phyloP scores from a whole-genome alignment of 2,888 invertebrate species.

The Temnothorax unifasciatus region DNA sequence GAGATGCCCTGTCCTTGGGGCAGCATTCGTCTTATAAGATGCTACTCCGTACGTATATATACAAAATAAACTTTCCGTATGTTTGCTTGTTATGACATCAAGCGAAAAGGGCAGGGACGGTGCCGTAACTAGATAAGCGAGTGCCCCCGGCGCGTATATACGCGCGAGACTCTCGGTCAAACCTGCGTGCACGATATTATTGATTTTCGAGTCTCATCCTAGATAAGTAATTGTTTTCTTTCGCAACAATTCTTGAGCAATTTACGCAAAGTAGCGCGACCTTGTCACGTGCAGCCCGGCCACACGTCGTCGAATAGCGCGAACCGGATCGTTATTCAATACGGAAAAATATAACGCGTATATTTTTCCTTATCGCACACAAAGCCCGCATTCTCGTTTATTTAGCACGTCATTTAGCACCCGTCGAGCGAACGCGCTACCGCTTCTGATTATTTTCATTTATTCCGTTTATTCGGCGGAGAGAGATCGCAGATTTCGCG shows the following conservation, averaged over 20 bases:
- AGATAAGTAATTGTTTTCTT: slow-evolving; percentile 2
- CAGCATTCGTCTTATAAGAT: background rate
- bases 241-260: background rate
- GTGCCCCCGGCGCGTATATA: background rate
- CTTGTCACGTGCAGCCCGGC: background rate
- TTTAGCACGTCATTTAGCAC: slow-evolving; percentile 20
- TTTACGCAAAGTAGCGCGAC: background rate
- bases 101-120: slow-evolving; percentile 12
- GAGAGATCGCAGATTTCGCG: background rate
- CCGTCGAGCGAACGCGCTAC: no score
- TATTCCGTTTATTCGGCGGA: background rate
- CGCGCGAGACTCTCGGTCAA: background rate
- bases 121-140: background rate
- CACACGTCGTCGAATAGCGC: background rate
- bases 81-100: slow-evolving; percentile 11
- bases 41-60: background rate
- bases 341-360: background rate
- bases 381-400: slow-evolving; percentile 20
- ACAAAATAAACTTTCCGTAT: slow-evolving; percentile 28
- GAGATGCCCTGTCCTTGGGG: background rate
- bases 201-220: background rate
- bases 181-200: slow-evolving; percentile 10
- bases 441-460: background rate
- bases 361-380: background rate
- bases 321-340: background rate